Conservation (phyloP, 1,140 invertebrate species). For the Neodiprion pinetum region DNA sequence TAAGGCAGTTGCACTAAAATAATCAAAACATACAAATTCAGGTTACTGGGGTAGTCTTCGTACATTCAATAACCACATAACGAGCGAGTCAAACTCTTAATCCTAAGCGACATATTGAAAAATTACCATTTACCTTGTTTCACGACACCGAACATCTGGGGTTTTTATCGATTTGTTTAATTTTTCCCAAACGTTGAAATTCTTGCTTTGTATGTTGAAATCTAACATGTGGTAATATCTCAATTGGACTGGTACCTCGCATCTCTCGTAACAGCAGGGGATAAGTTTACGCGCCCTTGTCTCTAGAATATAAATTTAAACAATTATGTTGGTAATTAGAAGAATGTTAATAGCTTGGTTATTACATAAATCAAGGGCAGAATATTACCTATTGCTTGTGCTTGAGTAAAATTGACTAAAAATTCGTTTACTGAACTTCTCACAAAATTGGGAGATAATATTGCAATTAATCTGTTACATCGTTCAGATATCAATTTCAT, state of each 20-base stretch:
- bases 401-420: conserved; percentile 76
- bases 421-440: conserved; percentile 74
- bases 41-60: too few relatives aligned
- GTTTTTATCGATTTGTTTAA: conserved; percentile 60
- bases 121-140: not conserved
- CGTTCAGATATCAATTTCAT: conserved; percentile 75
- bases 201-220: conserved; percentile 60
- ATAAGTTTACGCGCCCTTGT: conserved; percentile 69
- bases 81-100: too few relatives aligned
- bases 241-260: conserved; percentile 66
- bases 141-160: not conserved
- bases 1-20: too few relatives aligned
- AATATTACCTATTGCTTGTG: conserved; percentile 72
- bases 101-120: too few relatives aligned
- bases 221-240: conserved; percentile 65
- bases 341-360: conserved; percentile 12
- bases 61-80: too few relatives aligned
- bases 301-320: conserved; percentile 55
- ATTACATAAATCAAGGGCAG: conserved; percentile 13
- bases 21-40: too few relatives aligned
- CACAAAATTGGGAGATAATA: conserved; percentile 76
- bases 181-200: conserved; percentile 71
- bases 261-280: conserved; percentile 69
- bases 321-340: conserved; percentile 21
- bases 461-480: conserved; percentile 75